These are phyloP conservation scores for Selene dorsalis DNA, from an alignment of 2,797 vertebrate species.

Conservation along the genomic window DNA sequence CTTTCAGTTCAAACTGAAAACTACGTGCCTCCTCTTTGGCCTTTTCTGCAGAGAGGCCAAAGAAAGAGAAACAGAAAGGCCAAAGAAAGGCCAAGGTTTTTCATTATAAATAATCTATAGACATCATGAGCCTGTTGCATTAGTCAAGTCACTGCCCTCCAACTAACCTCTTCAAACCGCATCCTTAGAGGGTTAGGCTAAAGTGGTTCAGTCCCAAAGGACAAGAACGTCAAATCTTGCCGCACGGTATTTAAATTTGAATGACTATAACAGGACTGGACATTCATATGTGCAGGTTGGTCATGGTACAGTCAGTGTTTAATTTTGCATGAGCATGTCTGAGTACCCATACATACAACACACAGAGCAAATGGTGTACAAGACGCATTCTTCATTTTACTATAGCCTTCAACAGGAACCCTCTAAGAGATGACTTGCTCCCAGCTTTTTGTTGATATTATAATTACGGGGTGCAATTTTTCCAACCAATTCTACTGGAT, in stretches of 20 bases:
- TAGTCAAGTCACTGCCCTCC: not conserved
- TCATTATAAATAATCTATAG: constrained; percentile 16
- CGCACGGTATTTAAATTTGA: constrained; percentile 39
- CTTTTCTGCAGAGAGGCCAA: constrained; percentile 8
- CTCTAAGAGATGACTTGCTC: not conserved
- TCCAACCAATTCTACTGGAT: no score
- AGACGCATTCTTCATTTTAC: not conserved
- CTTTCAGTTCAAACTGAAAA: not conserved
- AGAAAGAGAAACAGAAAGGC: not conserved
- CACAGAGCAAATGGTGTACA: not conserved
- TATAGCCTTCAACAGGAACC: not conserved
- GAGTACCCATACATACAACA: not conserved
- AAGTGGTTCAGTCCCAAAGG: constrained; percentile 18
- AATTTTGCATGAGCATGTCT: constrained; percentile 24
- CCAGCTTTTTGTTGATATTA: not conserved
- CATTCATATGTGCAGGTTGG: constrained; percentile 17
- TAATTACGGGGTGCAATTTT: no score
- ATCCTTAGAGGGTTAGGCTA: constrained; percentile 5
- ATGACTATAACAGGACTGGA: constrained; percentile 13
- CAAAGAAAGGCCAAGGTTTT: not conserved
- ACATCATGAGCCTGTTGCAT: not conserved
- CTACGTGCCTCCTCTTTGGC: not conserved
- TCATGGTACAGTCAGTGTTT: constrained; percentile 14
- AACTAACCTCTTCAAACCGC: constrained; percentile 19
- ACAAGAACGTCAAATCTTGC: not conserved